Evolutionary conservation across 2,113 vertebrate species (phyloP).

Genomic region (Amia ocellicauda): DNA sequence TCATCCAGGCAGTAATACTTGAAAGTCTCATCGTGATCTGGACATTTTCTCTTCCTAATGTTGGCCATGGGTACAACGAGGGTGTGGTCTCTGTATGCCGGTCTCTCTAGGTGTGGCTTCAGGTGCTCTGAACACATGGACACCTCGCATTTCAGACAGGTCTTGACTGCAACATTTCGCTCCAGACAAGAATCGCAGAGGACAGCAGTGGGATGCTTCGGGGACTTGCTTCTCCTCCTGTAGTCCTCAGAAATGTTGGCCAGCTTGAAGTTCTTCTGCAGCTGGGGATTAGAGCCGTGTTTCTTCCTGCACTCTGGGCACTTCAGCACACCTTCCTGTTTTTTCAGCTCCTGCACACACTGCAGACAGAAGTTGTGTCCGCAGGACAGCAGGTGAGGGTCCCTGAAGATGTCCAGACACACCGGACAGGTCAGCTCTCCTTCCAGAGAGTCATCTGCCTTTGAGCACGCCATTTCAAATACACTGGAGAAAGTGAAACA

Average conservation of each 20-base stretch:
- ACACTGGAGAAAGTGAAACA: too few relatives aligned
- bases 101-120: slow-evolving; percentile 66
- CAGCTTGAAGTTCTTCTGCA: slow-evolving; percentile 2
- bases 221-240: slow-evolving; percentile 6
- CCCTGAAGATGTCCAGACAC: slow-evolving; percentile 30
- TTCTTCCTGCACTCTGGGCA: slow-evolving; percentile 47
- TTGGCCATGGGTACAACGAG: slow-evolving; percentile 76
- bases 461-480: too few relatives aligned
- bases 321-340: rapidly evolving
- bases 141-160: slow-evolving; percentile 82
- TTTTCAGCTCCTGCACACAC: slow-evolving; percentile 25
- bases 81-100: slow-evolving; percentile 78
- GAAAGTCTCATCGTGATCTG: slow-evolving; percentile 77
- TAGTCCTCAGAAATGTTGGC: slow-evolving; percentile 13
- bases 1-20: slow-evolving; percentile 79
- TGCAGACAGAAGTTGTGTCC: slow-evolving; percentile 51
- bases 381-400: slow-evolving; percentile 48
- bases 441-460: background rate
- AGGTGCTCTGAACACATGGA: slow-evolving; percentile 85
- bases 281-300: background rate
- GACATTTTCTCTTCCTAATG: slow-evolving; percentile 80
- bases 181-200: slow-evolving; percentile 73
- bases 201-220: slow-evolving; percentile 75
- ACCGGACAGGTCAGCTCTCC: slow-evolving; percentile 41
- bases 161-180: slow-evolving; percentile 72